A percentile compares a stretch with the other conserved stretches of the same genome.
These are phyloP conservation scores for Diaprepes abbreviatus DNA, from an alignment of 2,888 invertebrate genomes.

Conservation along the genomic window DNA sequence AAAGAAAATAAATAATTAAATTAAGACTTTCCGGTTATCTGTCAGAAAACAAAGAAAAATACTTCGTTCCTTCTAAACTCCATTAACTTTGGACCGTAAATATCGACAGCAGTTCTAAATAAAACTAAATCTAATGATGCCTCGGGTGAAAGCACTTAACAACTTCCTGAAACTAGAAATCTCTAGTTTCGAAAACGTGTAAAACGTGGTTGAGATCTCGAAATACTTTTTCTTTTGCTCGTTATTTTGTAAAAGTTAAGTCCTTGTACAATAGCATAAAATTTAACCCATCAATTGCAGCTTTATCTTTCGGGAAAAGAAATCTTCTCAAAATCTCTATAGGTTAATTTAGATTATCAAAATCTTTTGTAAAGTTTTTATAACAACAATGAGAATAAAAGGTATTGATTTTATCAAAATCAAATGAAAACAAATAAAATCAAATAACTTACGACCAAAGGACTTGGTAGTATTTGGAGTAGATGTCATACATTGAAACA, in stretches of 20 bases:
- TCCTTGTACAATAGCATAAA: conserved; percentile 3
- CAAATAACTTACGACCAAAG: too few species aligned
- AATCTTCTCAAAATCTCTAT: too few species aligned
- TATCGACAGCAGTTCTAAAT: conserved; percentile 40
- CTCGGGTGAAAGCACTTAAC: conserved; percentile 38
- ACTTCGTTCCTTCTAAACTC: conserved; percentile 43
- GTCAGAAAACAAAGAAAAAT: conserved; percentile 45
- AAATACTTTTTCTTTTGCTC: background rate
- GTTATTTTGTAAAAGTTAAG: conserved; percentile 9
- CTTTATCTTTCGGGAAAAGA: too few species aligned
- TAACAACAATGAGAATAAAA: too few species aligned
- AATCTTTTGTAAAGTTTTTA: too few species aligned
- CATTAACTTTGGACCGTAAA: conserved; percentile 40
- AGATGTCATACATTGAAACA: too few species aligned
- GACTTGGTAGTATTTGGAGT: too few species aligned
- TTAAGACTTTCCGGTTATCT: conserved; percentile 26
- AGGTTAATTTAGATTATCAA: too few species aligned
- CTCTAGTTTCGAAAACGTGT: conserved; percentile 31
- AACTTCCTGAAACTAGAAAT: conserved; percentile 37
- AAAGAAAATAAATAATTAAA: conserved; percentile 16
- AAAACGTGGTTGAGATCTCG: conserved; percentile 28
- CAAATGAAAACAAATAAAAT: too few species aligned
- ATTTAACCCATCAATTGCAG: background rate
- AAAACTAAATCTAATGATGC: conserved; percentile 41
- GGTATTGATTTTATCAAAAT: too few species aligned